Conservation (phyloP, 2,888 invertebrate species). For the Lasioglossum lativentre region DNA sequence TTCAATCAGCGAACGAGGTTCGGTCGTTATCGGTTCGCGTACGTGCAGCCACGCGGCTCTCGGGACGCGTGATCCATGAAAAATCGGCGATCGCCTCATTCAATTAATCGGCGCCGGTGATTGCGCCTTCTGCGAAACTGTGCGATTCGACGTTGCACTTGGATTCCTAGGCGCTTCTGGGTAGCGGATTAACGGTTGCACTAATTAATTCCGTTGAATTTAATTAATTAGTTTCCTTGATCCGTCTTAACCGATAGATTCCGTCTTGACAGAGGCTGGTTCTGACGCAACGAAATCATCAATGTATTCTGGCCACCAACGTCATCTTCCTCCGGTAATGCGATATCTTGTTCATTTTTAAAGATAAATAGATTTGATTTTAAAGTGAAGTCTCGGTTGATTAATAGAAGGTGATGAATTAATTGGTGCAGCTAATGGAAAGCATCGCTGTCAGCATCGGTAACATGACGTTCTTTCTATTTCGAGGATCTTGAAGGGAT, state of each 20-base stretch:
- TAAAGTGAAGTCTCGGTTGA: neutral
- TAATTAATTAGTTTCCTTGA: neutral
- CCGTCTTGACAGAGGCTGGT: neutral
- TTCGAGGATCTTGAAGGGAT: neutral
- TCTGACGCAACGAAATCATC: neutral
- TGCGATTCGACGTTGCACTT: neutral
- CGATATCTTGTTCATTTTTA: neutral
- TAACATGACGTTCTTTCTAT: neutral
- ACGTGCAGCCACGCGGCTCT: conserved; percentile 49
- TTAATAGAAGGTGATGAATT: neutral
- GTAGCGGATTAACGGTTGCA: neutral
- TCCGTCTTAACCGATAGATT: neutral
- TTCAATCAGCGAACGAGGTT: conserved; percentile 25
- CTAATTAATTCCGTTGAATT: neutral
- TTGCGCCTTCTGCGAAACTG: neutral
- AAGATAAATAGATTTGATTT: too few species aligned
- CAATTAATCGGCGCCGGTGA: conserved; percentile 48
- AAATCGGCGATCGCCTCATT: conserved; percentile 33
- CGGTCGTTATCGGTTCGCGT: conserved; percentile 61
- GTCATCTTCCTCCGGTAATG: neutral
- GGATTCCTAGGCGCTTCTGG: neutral
- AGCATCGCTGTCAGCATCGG: neutral
- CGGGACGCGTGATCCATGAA: neutral
- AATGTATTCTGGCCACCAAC: neutral
- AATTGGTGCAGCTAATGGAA: neutral